Base-by-base conservation (phyloP, 2,113 vertebrate species). In the Sinocyclocheilus anophthalmus region DNA sequence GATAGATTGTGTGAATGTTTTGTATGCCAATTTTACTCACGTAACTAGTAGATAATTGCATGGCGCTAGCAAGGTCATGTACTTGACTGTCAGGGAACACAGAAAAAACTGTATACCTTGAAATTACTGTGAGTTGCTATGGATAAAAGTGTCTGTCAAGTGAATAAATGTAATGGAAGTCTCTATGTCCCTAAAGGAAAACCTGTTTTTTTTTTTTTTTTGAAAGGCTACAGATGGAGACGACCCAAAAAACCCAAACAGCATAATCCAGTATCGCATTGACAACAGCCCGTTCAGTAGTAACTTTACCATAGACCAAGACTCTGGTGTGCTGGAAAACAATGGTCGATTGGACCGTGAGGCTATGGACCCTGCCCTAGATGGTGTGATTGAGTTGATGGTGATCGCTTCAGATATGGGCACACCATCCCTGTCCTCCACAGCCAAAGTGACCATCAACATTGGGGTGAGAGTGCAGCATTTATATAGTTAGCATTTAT, bases 161-260 rank as follows among this genome's bases (percentile, higher is more conserved):
- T 53, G 3, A 13, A 53, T 53, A 53, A 53, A 33, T 69, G 65
- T 30, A 33, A 30, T 8, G 24, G 63, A 69, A 8, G 5, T 69
- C 6, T 69, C 2, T 33, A 69, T 18, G 14, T 69, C 16, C 87
- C 55, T 0, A 50, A 45, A 26, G 30, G 3, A 1, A 7, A 30
- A 5, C 39, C 55, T 6, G 26, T 42, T 78, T 63, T 30, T 85
- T 45, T 3, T 11, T 48, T 14, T 45, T 9, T 48, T 77, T 87
- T 59, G 75, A 73, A 76, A 99, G 98, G 97, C 97, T 76, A 92
- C 91, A 0, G 98, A 99, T 85, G 89, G 89, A 0, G 98, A 99
- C 0, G 90, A 97, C 9, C 91, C 93, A 0, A 72, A 0, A 0
- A 96, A 88, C n/a, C 30, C 0, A 79, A 99, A 99, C 91, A 98